phyloP scores from a whole-genome alignment of 2,113 vertebrate species.

The Xiphophorus hellerii region DNA sequence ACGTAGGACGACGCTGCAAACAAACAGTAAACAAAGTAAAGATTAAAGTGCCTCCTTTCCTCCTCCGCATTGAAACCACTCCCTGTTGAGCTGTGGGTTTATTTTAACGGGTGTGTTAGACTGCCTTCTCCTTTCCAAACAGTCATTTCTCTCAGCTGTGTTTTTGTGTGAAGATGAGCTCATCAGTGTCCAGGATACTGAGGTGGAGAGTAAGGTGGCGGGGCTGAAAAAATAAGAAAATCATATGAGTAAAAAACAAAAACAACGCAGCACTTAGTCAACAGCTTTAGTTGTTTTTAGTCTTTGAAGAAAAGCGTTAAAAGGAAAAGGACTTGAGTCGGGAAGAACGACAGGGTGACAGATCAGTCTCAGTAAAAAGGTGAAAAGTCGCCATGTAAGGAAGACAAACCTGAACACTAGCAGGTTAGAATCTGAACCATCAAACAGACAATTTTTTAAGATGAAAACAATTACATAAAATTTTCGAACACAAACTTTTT shows the following conservation, averaged over 20 bases:
- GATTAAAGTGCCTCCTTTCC: slow-evolving; percentile 57
- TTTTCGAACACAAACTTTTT: no score
- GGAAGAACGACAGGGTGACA: no score
- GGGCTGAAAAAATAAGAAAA: slow-evolving; percentile 68
- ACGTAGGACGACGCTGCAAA: slow-evolving; percentile 41
- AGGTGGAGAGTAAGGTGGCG: slow-evolving; percentile 81
- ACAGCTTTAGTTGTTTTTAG: background rate
- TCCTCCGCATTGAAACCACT: slow-evolving; percentile 38
- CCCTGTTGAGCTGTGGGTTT: slow-evolving; percentile 37
- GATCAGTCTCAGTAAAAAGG: no score
- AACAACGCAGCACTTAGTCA: background rate
- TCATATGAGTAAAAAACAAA: background rate
- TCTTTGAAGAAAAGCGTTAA: no score
- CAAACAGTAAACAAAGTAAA: slow-evolving; percentile 22
- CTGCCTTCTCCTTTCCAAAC: slow-evolving; percentile 46
- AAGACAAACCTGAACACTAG: no score
- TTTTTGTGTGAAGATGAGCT: slow-evolving; percentile 20
- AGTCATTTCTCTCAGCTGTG: slow-evolving; percentile 49
- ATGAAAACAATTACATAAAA: no score
- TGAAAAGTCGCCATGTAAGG: no score
- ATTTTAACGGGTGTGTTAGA: slow-evolving; percentile 16
- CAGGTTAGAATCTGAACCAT: no score
- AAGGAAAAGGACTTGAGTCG: no score
- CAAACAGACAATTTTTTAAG: no score
- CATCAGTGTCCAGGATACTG: slow-evolving; percentile 81